Evolutionary conservation across 2,888 invertebrate species (phyloP).

Genomic region (Cantharis nigra): DNA sequence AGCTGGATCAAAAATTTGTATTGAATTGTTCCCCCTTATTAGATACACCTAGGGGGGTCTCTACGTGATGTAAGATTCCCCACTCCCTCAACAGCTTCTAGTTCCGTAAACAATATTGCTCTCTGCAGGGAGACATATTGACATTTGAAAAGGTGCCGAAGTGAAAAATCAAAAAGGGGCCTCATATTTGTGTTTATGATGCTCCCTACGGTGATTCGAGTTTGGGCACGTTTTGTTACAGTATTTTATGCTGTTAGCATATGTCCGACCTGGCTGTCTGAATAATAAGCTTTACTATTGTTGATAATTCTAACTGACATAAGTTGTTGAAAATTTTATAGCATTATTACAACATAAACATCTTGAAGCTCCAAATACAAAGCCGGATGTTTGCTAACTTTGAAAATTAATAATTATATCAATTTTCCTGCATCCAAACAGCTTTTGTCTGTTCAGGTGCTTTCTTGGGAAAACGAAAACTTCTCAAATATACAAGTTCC

Average conservation of each 20-base stretch:
- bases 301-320: slow-evolving; percentile 37
- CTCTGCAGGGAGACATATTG: slow-evolving; percentile 47
- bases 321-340: slow-evolving; percentile 18
- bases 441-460: background rate
- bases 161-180: slow-evolving; percentile 54
- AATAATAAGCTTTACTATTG: slow-evolving; percentile 49
- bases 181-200: slow-evolving; percentile 55
- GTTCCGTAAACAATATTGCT: slow-evolving; percentile 42
- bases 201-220: slow-evolving; percentile 51
- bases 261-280: slow-evolving; percentile 45
- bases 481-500: background rate
- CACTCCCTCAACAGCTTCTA: slow-evolving; percentile 34
- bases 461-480: background rate
- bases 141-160: slow-evolving; percentile 55
- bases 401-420: too few species aligned
- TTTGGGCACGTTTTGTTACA: slow-evolving; percentile 54
- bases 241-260: slow-evolving; percentile 49
- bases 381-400: background rate
- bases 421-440: too few species aligned
- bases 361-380: background rate
- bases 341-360: slow-evolving; percentile 9
- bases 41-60: slow-evolving; percentile 43
- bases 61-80: slow-evolving; percentile 40
- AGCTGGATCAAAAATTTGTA: slow-evolving; percentile 9
- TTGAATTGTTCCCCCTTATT: slow-evolving; percentile 46